Base-by-base conservation (phyloP, 1,140 invertebrate species). In the Drosophila nebulosa region DNA sequence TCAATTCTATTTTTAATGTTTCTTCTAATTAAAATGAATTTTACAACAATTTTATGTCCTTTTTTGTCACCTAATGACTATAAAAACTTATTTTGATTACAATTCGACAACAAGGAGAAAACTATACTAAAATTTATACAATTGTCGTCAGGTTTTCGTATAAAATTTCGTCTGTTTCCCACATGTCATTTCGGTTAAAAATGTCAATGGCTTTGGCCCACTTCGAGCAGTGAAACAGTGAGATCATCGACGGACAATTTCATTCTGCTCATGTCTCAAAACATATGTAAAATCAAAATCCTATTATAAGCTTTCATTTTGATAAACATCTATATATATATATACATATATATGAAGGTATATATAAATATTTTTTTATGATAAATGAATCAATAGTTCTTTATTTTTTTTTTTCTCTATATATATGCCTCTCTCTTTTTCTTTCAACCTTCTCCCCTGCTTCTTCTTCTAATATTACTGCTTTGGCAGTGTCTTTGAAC, bases 271-370 rank as follows among this genome's bases (percentile, higher is more conserved):
- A 62, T 76, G 73, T 84, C 75, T 70, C 53, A 46, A 74, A 69
- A 79, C 78, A 79, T 73, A 89, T 89, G 78, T 89, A 79, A 89
- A 88, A 77, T 79, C 24, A 68, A 78, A 88, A 88, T 88, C 84
- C 83, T 83, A 88, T 88, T 88, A 88, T 89, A 46, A 78, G 84
- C 83, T 86, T 86, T 78, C 65, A 27, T 69, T 55, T 21, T 21
- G 39, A 46, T 46, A 46, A 21, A 46, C 5, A 46, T 32, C 30
- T 32, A 32, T 46, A 18, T 1, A 46, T 14, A 36, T n/a, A 36
- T 35, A 12, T 35, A 35, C 12, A 10, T 10, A 35, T 12, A n/a
- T n/a, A n/a, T n/a, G n/a, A n/a, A n/a, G n/a, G 3, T 14, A 39
- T 42, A 16, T 18, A 18, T 42, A 42, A 7, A 6, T 42, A 9